phyloP scores from a whole-genome alignment of 1,140 invertebrate genomes.

The Lasaia peninsularis region DNA sequence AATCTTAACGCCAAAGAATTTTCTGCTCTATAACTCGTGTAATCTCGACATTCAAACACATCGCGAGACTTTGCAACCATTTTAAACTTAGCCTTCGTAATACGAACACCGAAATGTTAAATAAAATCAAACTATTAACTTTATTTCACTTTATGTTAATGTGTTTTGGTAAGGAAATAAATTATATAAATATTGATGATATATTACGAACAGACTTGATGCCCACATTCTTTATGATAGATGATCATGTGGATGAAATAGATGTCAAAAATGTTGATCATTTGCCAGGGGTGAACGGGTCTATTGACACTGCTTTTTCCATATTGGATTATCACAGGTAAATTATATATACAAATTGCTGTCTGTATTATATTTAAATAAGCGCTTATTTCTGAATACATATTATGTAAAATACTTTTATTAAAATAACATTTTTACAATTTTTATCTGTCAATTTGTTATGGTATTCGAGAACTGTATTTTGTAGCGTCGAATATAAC shows the following conservation, averaged over 20 bases:
- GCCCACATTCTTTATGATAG: constrained; percentile 78
- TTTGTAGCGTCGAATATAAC: too few species aligned
- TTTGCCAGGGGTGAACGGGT: constrained; percentile 61
- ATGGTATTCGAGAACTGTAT: too few species aligned
- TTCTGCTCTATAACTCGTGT: constrained; percentile 65
- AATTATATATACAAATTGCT: constrained; percentile 12
- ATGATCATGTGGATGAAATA: constrained; percentile 22
- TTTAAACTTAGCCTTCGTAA: background rate
- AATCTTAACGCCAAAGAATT: constrained; percentile 46
- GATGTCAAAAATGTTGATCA: constrained; percentile 25
- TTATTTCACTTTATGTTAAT: background rate
- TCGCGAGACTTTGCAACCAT: background rate
- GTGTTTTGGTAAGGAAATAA: constrained; percentile 5
- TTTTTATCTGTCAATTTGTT: too few species aligned
- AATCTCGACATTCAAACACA: constrained; percentile 24
- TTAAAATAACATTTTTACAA: too few species aligned
- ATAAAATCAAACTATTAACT: background rate
- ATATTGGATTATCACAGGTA: constrained; percentile 82
- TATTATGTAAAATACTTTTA: too few species aligned
- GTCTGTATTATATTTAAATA: background rate
- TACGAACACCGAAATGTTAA: background rate
- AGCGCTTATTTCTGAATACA: too few species aligned
- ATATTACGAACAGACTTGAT: constrained; percentile 80
- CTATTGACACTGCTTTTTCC: constrained; percentile 77
- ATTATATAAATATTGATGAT: constrained; percentile 78